These are phyloP conservation scores for Axinella damicornis DNA, from an alignment of 37 sponge, comb jelly and placozoan genomes.

Conservation along the genomic window DNA sequence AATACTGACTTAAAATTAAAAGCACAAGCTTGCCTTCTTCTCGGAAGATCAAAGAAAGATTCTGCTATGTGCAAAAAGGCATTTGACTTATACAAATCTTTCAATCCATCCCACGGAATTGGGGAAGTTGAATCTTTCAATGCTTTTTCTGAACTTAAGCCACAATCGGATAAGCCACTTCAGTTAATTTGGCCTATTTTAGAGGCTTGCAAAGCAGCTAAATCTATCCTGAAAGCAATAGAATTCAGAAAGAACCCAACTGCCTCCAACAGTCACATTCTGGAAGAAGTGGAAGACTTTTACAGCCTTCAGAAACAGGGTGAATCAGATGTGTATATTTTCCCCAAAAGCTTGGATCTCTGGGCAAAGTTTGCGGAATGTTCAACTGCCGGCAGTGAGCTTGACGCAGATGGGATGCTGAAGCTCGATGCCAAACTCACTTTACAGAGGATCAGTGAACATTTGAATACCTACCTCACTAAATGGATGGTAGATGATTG, in stretches of 20 bases:
- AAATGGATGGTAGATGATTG: background rate
- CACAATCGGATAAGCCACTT: background rate
- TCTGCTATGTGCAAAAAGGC: background rate
- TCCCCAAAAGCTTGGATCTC: background rate
- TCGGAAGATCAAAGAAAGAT: slow-evolving; percentile 19
- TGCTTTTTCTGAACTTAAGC: background rate
- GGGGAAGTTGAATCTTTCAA: slow-evolving; percentile 26
- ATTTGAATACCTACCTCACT: background rate
- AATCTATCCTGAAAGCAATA: background rate
- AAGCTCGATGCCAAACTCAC: background rate
- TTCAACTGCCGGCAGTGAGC: background rate
- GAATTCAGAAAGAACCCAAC: too few species aligned
- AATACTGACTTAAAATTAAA: background rate
- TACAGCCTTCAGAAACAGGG: slow-evolving; percentile 4
- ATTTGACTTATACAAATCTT: background rate
- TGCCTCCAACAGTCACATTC: background rate
- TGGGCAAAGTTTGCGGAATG: background rate
- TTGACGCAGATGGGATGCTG: slow-evolving; percentile 30
- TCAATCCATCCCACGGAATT: background rate
- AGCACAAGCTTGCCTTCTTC: background rate
- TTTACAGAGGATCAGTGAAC: background rate
- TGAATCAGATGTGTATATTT: background rate
- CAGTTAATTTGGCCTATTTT: background rate
- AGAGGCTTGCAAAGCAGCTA: background rate
- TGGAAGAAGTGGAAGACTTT: slow-evolving; percentile 8